These are phyloP conservation scores for Neria commutata DNA, from an alignment of 2,888 invertebrate species.

Conservation along the genomic window DNA sequence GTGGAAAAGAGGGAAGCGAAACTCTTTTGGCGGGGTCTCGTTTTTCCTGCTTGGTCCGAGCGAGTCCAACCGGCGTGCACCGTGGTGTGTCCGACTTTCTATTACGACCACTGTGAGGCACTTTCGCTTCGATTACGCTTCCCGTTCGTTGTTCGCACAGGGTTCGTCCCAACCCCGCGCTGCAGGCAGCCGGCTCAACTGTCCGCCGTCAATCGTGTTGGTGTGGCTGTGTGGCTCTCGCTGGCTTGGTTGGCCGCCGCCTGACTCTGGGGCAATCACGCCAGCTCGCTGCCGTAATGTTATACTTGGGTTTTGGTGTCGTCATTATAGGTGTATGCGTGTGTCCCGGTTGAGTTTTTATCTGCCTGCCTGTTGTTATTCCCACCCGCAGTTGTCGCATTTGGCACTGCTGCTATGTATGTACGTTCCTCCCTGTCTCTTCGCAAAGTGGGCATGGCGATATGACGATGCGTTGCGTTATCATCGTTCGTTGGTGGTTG, in stretches of 20 bases:
- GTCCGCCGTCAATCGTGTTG: constrained; percentile 12
- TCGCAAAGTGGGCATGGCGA: constrained; percentile 32
- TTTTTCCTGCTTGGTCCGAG: constrained; percentile 56
- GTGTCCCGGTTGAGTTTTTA: background rate
- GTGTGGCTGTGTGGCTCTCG: constrained; percentile 35
- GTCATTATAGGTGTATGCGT: too few relatives aligned
- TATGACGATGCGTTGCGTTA: constrained; percentile 39
- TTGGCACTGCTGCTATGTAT: background rate
- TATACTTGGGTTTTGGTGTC: too few relatives aligned
- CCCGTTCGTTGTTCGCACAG: constrained; percentile 39
- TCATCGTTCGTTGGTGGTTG: constrained; percentile 47
- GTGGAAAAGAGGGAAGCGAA: constrained; percentile 63
- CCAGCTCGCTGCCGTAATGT: constrained; percentile 14
- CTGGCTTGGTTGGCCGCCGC: constrained; percentile 17
- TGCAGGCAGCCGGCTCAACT: constrained; percentile 33
- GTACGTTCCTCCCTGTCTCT: background rate
- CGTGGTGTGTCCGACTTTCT: constrained; percentile 45
- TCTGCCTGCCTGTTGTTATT: constrained; percentile 15
- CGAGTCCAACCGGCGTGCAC: constrained; percentile 30
- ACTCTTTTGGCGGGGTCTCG: constrained; percentile 63
- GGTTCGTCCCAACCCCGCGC: constrained; percentile 32
- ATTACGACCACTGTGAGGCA: constrained; percentile 27
- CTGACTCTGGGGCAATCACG: constrained; percentile 22
- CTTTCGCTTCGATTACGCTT: constrained; percentile 44
- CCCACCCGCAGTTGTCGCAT: background rate